Base-by-base conservation (phyloP, 2,888 invertebrate genomes). In the Muschampia staudingeri region DNA sequence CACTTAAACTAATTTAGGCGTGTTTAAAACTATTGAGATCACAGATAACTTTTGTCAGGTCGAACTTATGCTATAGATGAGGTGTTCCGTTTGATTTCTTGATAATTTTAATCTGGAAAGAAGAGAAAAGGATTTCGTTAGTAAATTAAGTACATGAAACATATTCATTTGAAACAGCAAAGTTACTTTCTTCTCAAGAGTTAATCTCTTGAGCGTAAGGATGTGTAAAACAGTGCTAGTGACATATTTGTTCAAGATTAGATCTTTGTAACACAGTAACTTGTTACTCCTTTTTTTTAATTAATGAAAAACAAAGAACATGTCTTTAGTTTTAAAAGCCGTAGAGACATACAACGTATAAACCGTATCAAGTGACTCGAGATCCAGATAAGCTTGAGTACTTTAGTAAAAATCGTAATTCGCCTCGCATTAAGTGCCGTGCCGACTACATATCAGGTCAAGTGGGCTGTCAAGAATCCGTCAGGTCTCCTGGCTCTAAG, bases 1-100 rank as follows among this genome's bases (percentile, higher is more conserved):
- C 91, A 90, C 91, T 92, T 91, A 91, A 86, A 84, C 88, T 92
- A 92, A 90, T 88, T 93, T 94, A 93, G 93, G 93, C 93, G 88
- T 92, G 84, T 90, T 93, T 91, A 93, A 91, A 93, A 92, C 92
- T 94, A 94, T 91, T 95, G 96, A 96, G 95, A 96, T 96, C 96
- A 96, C 96, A 95, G 96, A 94, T 95, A 94, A 94, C 94, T 94
- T 94, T 94, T 95, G 95, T 94, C 94, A 95, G 93, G 95, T 95
- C 91, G 90, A 94, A 94, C 94, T 95, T 95, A 95, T 92, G 90
- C 93, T 95, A 95, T 89, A 87, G 88, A 89, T 94, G 93, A 93
- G 94, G 94, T 93, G 93, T 93, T 92, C 92, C 91, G 92, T 92
- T 93, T 91, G 93, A 92, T 91, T 92, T 91, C 90, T 91, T 91